Conservation (phyloP, 2,797 vertebrate species). For the Typhlichthys subterraneus region DNA sequence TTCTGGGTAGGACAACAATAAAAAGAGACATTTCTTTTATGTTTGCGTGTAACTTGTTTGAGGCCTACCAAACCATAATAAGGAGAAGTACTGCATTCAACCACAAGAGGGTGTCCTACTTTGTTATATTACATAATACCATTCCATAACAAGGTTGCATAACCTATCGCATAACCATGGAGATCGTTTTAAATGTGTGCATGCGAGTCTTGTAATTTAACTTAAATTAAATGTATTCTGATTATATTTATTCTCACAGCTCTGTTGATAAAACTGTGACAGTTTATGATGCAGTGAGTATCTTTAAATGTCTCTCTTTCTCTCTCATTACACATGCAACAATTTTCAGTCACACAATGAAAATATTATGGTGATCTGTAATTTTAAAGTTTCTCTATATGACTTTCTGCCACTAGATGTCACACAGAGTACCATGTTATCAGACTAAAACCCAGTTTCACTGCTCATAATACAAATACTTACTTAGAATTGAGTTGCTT, state of each 20-base stretch:
- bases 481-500: background rate
- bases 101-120: slow-evolving; percentile 64
- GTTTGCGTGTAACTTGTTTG: slow-evolving; percentile 17
- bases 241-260: slow-evolving; percentile 44
- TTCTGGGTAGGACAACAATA: slow-evolving; percentile 82
- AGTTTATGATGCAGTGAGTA: slow-evolving; percentile 79
- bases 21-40: no score
- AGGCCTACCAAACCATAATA: slow-evolving; percentile 2
- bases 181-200: slow-evolving; percentile 5
- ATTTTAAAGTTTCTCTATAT: background rate
- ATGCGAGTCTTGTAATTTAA: background rate
- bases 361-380: background rate
- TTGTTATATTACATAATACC: slow-evolving; percentile 17
- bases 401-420: no score
- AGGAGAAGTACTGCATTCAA: background rate
- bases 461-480: background rate
- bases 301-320: background rate
- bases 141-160: background rate
- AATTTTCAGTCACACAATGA: background rate
- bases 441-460: background rate
- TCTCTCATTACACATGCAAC: background rate
- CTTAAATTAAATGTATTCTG: slow-evolving; percentile 2
- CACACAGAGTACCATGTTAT: no score
- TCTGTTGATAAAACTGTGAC: slow-evolving; percentile 80
- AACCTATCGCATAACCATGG: background rate